These are phyloP conservation scores for Actias luna DNA, from an alignment of 2,888 invertebrate species.

Conservation along the genomic window DNA sequence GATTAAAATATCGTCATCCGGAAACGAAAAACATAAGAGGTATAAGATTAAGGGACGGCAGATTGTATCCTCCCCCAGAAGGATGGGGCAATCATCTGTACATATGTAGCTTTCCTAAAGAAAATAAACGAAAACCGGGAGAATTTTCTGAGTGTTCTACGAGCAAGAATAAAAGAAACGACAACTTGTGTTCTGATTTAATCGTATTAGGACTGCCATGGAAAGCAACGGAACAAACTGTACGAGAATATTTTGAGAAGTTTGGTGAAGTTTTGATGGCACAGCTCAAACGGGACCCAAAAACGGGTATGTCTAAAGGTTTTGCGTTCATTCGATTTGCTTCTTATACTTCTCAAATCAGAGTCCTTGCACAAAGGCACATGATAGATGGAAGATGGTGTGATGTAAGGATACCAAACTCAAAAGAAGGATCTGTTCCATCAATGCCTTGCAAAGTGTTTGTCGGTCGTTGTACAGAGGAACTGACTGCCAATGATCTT, in stretches of 20 bases:
- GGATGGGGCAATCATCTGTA: slow-evolving; percentile 93
- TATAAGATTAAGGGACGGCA: slow-evolving; percentile 94
- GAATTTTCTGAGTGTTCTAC: slow-evolving; percentile 92
- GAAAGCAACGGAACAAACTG: slow-evolving; percentile 98
- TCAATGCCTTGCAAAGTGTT: slow-evolving; percentile 92
- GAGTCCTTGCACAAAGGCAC: slow-evolving; percentile 96
- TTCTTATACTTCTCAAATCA: slow-evolving; percentile 96
- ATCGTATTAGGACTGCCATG: slow-evolving; percentile 99
- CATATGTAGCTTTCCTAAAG: slow-evolving; percentile 92
- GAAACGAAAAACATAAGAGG: slow-evolving; percentile 95
- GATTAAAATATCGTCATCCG: slow-evolving; percentile 97
- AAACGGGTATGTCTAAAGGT: slow-evolving; percentile 97
- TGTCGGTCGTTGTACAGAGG: slow-evolving; percentile 92
- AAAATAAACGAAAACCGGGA: slow-evolving; percentile 97
- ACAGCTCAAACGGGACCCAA: slow-evolving; percentile 95
- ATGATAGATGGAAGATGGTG: slow-evolving; percentile 99
- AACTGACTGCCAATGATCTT: slow-evolving; percentile 89
- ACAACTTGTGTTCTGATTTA: slow-evolving; percentile 96
- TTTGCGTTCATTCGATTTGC: slow-evolving; percentile 99
- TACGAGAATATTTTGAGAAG: slow-evolving; percentile 97
- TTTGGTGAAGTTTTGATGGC: slow-evolving; percentile 99
- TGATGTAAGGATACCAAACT: slow-evolving; percentile 99
- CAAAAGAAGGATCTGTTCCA: slow-evolving; percentile 89
- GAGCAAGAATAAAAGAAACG: slow-evolving; percentile 96
- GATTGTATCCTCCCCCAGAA: slow-evolving; percentile 92